Evolutionary conservation across 2,888 invertebrate species (phyloP).

Genomic region (Papilio demoleus): DNA sequence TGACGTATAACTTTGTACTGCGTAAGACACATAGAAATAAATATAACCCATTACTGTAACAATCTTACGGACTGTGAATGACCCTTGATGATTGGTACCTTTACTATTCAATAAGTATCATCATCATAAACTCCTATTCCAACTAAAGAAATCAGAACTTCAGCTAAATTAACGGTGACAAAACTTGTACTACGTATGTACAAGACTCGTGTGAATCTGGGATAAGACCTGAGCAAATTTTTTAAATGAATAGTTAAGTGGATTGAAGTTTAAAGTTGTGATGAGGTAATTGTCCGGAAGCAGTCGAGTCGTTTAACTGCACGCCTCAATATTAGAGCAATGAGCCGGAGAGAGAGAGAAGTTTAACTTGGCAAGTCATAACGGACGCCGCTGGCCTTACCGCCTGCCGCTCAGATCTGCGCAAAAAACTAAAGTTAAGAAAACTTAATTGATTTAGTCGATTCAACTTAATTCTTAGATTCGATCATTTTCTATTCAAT

Average conservation of each 20-base stretch:
- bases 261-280: background rate
- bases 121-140: too few species aligned
- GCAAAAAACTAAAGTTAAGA: background rate
- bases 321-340: constrained; percentile 1
- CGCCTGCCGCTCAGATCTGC: background rate
- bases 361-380: constrained; percentile 3
- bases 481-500: constrained; percentile 4
- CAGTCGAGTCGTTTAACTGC: constrained; percentile 11
- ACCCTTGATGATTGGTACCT: too few species aligned
- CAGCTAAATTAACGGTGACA: too few species aligned
- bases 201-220: too few species aligned
- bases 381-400: background rate
- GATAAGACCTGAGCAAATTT: background rate
- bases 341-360: background rate
- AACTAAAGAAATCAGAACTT: too few species aligned
- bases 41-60: too few species aligned
- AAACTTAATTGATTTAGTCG: background rate
- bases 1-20: too few species aligned
- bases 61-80: too few species aligned
- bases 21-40: too few species aligned
- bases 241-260: background rate
- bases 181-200: too few species aligned
- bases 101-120: too few species aligned
- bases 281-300: constrained; percentile 2
- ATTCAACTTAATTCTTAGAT: background rate